Evolutionary conservation across 2,797 vertebrate genomes (phyloP).

Genomic region (Rousettus madagascariensis): DNA sequence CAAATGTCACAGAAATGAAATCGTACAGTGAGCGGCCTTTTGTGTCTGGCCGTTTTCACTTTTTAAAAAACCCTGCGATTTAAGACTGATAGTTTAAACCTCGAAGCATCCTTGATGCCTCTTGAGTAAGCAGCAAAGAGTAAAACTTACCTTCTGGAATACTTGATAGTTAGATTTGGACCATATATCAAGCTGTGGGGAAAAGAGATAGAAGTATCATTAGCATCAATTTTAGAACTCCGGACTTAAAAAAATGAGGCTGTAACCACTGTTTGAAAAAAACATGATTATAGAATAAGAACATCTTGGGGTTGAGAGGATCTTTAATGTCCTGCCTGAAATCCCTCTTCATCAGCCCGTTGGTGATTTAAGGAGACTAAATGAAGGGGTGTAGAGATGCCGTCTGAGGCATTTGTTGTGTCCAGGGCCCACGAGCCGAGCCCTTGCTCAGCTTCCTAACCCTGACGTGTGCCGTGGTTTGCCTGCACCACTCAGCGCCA

Average conservation of each 20-base stretch:
- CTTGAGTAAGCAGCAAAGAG: background rate
- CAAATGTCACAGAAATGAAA: background rate
- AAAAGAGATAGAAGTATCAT: background rate
- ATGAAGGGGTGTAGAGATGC: rapidly evolving
- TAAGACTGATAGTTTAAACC: background rate
- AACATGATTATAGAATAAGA: rapidly evolving
- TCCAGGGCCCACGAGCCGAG: background rate
- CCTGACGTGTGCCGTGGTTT: rapidly evolving
- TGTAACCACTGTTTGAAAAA: background rate
- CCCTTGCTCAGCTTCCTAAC: background rate
- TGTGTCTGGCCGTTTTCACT: background rate
- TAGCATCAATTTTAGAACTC: background rate
- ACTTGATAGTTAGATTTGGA: slow-evolving; percentile 96
- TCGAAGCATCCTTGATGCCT: background rate
- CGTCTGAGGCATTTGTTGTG: rapidly evolving
- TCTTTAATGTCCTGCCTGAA: too few relatives aligned
- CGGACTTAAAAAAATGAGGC: background rate
- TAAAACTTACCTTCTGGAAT: slow-evolving; percentile 93
- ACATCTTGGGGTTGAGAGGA: background rate
- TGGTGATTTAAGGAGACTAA: background rate
- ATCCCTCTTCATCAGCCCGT: background rate
- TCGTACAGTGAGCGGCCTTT: background rate
- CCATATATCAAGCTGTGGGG: slow-evolving; percentile 93
- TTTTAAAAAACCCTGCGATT: background rate
- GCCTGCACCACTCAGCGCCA: rapidly evolving